A percentile compares a stretch with the other conserved stretches of the same genome.
Evolutionary conservation across 2,888 invertebrate species (phyloP).

Genomic region (Drosophila seclusa): DNA sequence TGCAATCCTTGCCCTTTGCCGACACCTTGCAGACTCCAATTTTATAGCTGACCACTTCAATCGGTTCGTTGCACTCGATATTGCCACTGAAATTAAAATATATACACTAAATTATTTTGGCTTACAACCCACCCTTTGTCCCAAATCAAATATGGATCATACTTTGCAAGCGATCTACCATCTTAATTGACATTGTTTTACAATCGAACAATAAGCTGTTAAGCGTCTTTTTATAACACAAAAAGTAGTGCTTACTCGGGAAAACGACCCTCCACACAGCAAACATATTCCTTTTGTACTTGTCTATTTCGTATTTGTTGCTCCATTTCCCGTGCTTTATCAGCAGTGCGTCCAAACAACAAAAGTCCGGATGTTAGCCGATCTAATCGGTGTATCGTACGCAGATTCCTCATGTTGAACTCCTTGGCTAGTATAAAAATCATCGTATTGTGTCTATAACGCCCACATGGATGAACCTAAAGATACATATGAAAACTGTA

Average conservation of each 20-base stretch:
- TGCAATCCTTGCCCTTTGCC: constrained; percentile 95
- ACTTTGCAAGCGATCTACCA: background rate
- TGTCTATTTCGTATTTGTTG: constrained; percentile 95
- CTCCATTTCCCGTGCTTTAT: constrained; percentile 97
- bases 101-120: background rate
- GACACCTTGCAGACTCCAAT: constrained; percentile 97
- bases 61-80: constrained; percentile 94
- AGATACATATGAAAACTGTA: background rate
- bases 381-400: constrained; percentile 97
- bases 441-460: constrained; percentile 98
- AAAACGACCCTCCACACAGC: constrained; percentile 96
- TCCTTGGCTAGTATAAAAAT: constrained; percentile 98
- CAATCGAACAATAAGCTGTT: background rate
- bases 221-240: background rate
- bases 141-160: background rate
- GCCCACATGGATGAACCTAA: constrained; percentile 98
- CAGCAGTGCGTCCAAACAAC: constrained; percentile 95
- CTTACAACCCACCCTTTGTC: background rate
- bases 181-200: background rate
- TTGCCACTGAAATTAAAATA: constrained; percentile 87
- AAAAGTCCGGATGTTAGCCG: constrained; percentile 96
- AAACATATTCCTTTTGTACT: constrained; percentile 97
- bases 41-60: constrained; percentile 96
- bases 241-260: constrained; percentile 88
- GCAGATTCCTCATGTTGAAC: constrained; percentile 95